Base-by-base conservation (phyloP, 1,140 invertebrate species). In the Bombus impatiens region DNA sequence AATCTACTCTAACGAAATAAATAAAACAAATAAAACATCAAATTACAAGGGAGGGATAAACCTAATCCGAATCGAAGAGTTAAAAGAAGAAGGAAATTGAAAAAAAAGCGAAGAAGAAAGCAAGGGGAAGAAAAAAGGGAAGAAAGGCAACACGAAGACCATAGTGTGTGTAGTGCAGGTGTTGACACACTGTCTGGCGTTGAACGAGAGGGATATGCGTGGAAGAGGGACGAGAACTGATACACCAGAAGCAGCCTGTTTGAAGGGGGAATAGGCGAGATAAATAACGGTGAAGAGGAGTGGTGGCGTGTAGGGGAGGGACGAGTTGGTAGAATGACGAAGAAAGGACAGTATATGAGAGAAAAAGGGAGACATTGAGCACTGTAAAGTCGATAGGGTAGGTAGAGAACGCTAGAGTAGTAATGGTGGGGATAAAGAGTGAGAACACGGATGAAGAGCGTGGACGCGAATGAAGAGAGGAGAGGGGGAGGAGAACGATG, bases 161-260 rank as follows among this genome's bases (percentile, higher is more conserved):
- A 47, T 1, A 42, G 77, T 28, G 74, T 47, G 77, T 80, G 57
- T 22, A 53, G 13, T 22, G 40, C 42, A 80, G 78, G 42, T 80
- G 83, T 85, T 85, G 76, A 80, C 76, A 78, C 76, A 78, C 82
- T 78, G 82, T 78, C 83, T 79, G 82, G 25, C 40, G 37, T 47
- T 62, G 70, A 67, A 25, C 9, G 76, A 25, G 37, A 65, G 6
- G 42, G 15, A 74, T 68, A 44, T 18, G 35, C 37, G 67, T 37
- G 67, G 25, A 59, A 35, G 35, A 53, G 76, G 78, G 67, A 79
- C 53, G 70, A 22, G 59, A 35, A 25, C 77, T 82, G 84, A 86
- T 74, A 75, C 84, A 75, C 32, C 57, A 80, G 57, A 74, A 65
- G 78, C 15, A 65, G 15, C 76, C 62, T 78, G 70, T 68, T 22